Percentiles rank a stretch among this genome's conserved stretches.
These are phyloP conservation scores for Clarias platycephalus DNA, from an alignment of 2,797 vertebrate species.

Conservation along the genomic window DNA sequence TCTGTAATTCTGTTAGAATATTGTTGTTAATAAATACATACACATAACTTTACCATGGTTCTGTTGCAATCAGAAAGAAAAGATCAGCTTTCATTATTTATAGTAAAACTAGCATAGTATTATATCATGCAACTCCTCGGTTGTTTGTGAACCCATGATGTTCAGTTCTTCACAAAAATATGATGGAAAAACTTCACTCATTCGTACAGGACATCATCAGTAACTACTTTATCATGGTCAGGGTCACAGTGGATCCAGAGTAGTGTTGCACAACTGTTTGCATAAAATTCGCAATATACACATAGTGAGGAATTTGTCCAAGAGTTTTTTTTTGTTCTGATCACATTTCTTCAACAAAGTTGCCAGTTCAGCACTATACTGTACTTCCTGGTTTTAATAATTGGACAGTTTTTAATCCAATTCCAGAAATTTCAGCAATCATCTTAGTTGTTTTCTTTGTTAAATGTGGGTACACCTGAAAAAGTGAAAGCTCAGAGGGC, in stretches of 20 bases:
- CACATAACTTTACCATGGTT: background rate
- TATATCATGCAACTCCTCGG: background rate
- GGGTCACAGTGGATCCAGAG: background rate
- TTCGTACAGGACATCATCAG: background rate
- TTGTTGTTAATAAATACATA: background rate
- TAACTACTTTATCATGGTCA: background rate
- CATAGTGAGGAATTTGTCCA: too few species aligned
- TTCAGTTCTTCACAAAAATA: background rate
- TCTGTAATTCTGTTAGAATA: background rate
- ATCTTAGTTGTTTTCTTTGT: too few species aligned
- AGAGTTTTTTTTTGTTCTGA: too few species aligned
- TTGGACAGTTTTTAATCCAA: too few species aligned
- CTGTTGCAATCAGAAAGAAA: background rate
- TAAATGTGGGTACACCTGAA: too few species aligned
- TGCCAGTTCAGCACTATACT: too few species aligned
- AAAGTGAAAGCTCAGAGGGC: too few species aligned
- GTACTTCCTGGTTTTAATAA: too few species aligned
- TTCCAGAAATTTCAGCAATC: too few species aligned
- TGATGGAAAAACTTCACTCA: background rate
- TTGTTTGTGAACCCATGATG: background rate
- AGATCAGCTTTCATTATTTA: background rate
- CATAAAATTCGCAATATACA: too few species aligned
- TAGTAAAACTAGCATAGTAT: background rate
- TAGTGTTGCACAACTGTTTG: too few species aligned
- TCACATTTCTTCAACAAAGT: too few species aligned